Conservation (phyloP, 2,113 vertebrate species). For the Jacana jacana region DNA sequence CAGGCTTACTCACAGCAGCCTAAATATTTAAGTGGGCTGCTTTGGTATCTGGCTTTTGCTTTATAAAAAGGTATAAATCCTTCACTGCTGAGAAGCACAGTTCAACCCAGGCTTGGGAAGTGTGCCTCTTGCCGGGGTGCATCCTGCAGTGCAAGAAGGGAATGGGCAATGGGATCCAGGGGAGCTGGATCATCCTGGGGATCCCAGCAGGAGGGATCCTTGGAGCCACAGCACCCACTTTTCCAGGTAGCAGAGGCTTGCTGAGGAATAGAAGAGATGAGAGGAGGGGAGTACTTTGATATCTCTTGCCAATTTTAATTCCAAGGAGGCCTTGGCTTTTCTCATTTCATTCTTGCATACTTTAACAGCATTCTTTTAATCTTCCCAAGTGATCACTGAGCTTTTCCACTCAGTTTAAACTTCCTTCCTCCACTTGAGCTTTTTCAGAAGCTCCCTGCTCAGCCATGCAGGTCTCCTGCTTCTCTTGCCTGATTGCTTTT, state of each 20-base stretch:
- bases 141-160: neutral
- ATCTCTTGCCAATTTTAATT: no score
- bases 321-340: no score
- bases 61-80: neutral
- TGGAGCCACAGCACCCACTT: neutral
- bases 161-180: neutral
- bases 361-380: no score
- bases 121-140: neutral
- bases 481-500: no score
- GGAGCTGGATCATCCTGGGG: neutral
- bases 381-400: no score
- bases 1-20: neutral
- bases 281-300: neutral
- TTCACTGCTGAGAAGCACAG: neutral
- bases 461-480: no score
- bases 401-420: no score
- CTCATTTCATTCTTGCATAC: no score
- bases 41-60: neutral
- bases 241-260: neutral
- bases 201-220: neutral
- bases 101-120: neutral
- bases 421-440: no score
- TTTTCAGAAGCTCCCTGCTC: no score
- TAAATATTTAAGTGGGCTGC: neutral
- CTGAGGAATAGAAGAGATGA: no score